phyloP scores from a whole-genome alignment of 2,113 vertebrate genomes.

The Indicator maculatus region DNA sequence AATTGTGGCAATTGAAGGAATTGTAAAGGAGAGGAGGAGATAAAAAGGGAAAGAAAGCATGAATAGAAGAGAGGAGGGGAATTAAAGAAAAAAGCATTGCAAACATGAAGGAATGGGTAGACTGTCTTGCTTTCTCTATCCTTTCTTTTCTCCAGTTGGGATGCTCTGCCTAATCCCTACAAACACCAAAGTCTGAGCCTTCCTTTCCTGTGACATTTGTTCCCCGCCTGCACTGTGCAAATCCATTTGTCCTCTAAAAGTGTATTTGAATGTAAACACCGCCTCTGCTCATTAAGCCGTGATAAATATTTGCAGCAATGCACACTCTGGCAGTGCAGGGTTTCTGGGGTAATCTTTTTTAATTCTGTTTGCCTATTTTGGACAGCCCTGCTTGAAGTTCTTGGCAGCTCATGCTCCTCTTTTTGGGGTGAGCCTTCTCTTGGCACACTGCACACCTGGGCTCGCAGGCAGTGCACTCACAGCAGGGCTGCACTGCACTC shows the following conservation, averaged over 20 bases:
- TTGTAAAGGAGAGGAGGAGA: not conserved
- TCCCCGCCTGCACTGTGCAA: not conserved
- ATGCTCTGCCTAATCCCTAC: not conserved
- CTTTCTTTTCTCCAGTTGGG: not conserved
- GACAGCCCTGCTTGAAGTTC: not conserved
- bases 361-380: not conserved
- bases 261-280: not conserved
- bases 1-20: not conserved
- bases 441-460: fast-evolving
- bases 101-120: not conserved
- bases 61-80: not conserved
- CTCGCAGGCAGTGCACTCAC: fast-evolving
- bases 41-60: not conserved
- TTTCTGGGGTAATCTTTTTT: not conserved
- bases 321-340: not conserved
- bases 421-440: not conserved
- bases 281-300: not conserved
- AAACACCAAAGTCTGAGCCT: not conserved
- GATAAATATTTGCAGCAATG: not conserved
- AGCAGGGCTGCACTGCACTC: not conserved
- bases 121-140: not conserved
- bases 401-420: not conserved
- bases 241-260: constrained; percentile 21
- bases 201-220: not conserved
- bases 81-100: not conserved